These are phyloP conservation scores for Drosophila parabipectinata DNA, from an alignment of 1,140 invertebrate species.

Conservation along the genomic window DNA sequence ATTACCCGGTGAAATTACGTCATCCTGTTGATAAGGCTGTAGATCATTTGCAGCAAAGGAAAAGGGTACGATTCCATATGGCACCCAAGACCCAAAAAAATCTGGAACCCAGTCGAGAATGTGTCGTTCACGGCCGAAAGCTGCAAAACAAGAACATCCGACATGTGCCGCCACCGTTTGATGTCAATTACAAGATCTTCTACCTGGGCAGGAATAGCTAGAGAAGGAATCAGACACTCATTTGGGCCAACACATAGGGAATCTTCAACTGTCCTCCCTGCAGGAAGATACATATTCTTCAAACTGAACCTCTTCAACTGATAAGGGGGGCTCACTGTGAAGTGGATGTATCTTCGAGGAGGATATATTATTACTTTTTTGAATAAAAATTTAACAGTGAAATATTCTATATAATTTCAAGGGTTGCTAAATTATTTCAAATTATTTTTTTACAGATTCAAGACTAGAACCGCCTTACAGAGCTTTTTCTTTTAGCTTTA, in stretches of 20 bases:
- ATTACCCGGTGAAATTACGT: neutral
- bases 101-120: neutral
- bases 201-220: neutral
- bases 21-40: neutral
- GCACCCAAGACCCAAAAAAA: neutral
- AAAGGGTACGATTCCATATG: neutral
- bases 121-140: neutral
- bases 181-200: neutral
- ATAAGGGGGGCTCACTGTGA: neutral
- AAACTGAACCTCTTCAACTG: neutral
- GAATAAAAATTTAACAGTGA: neutral
- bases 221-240: neutral
- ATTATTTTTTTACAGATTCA: neutral
- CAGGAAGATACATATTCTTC: slow-evolving; percentile 1
- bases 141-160: neutral
- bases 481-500: slow-evolving; percentile 1
- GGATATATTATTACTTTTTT: neutral
- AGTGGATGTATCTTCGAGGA: neutral
- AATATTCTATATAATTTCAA: neutral
- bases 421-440: neutral
- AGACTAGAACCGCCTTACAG: neutral
- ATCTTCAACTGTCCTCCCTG: neutral
- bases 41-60: neutral
- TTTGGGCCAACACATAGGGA: neutral
- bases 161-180: neutral